These are phyloP conservation scores for Nothocercus nigrocapillus DNA, from an alignment of 2,113 vertebrate species.

Conservation along the genomic window DNA sequence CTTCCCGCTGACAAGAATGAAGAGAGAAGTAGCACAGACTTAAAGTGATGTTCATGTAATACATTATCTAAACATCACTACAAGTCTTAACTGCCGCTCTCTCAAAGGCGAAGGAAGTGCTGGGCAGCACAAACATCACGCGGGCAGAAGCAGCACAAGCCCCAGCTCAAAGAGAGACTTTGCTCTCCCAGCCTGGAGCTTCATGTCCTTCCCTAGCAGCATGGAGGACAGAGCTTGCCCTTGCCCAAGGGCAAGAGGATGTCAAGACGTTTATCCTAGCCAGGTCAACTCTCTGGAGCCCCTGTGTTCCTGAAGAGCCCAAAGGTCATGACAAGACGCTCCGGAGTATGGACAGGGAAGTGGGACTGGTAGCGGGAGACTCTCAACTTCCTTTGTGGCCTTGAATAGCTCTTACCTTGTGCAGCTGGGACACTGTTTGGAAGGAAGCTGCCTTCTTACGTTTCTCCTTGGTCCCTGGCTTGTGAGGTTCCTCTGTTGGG, in stretches of 20 bases:
- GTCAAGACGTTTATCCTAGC: neutral
- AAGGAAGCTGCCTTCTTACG: slow-evolving; percentile 92
- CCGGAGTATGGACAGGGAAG: neutral
- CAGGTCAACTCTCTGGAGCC: neutral
- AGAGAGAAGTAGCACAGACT: slow-evolving; percentile 97
- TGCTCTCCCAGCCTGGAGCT: neutral
- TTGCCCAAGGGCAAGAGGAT: neutral
- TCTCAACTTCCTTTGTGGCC: neutral
- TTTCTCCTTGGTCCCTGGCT: slow-evolving; percentile 85
- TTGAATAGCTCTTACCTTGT: slow-evolving; percentile 83
- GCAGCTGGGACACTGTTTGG: slow-evolving; percentile 92
- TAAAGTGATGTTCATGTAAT: slow-evolving; percentile 99
- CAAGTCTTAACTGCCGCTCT: slow-evolving; percentile 95
- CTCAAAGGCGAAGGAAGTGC: slow-evolving; percentile 66
- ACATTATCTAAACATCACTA: slow-evolving; percentile 99
- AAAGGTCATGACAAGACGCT: neutral
- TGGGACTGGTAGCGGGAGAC: neutral
- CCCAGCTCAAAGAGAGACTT: neutral
- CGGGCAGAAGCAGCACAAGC: neutral
- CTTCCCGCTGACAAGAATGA: slow-evolving; percentile 63
- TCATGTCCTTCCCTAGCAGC: neutral
- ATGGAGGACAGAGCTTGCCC: neutral
- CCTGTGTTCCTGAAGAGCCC: neutral
- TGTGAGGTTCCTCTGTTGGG: slow-evolving; percentile 74
- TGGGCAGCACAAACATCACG: neutral